A percentile compares a stretch with the other conserved stretches of the same genome.
phyloP scores from a whole-genome alignment of 2,888 invertebrate genomes.

The Tenthredo distinguenda region DNA sequence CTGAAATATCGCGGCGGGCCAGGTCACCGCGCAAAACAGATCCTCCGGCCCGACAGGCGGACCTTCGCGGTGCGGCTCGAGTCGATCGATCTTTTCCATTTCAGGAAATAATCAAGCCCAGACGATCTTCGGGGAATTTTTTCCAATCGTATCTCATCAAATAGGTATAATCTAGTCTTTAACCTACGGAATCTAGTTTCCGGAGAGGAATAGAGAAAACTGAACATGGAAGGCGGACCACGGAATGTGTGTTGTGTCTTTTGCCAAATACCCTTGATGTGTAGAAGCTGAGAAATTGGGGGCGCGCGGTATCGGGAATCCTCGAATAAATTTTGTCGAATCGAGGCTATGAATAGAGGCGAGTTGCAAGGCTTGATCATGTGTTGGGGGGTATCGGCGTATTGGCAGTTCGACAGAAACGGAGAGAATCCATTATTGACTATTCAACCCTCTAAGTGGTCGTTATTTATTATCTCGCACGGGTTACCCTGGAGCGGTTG shows the following conservation, averaged over 20 bases:
- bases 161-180: background rate
- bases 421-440: slow-evolving; percentile 37
- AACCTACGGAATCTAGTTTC: background rate
- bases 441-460: slow-evolving; percentile 44
- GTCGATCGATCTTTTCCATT: background rate
- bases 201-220: background rate
- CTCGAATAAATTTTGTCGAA: slow-evolving; percentile 23
- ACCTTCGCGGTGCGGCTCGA: background rate
- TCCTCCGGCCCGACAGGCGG: background rate
- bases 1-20: slow-evolving; percentile 14
- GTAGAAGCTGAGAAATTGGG: slow-evolving; percentile 13
- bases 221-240: background rate
- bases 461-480: slow-evolving; percentile 41
- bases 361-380: background rate
- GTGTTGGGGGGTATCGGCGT: slow-evolving; percentile 8
- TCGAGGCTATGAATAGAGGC: slow-evolving; percentile 16
- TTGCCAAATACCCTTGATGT: background rate
- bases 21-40: slow-evolving; percentile 35
- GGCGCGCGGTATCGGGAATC: slow-evolving; percentile 9
- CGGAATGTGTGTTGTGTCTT: background rate
- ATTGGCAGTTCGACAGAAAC: slow-evolving; percentile 29
- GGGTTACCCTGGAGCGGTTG: background rate
- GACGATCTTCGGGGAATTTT: background rate
- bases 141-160: background rate
- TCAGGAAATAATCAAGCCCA: background rate